Percentiles rank a stretch among this genome's conserved stretches.
These are phyloP conservation scores for Tenthredo livida DNA, from an alignment of 2,888 invertebrate species.

Conservation along the genomic window DNA sequence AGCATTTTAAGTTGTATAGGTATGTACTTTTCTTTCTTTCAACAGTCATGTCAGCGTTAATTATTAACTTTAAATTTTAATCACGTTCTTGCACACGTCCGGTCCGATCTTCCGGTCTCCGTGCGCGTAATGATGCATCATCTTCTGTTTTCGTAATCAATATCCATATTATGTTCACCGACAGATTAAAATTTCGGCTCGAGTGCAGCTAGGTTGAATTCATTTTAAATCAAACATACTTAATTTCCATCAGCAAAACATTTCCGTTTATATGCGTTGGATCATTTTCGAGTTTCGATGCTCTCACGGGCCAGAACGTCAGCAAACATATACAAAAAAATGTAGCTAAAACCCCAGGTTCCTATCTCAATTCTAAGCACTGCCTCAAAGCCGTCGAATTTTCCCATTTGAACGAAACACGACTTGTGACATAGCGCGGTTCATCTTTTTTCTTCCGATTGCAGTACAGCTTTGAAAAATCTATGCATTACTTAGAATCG, in stretches of 20 bases:
- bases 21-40: neutral
- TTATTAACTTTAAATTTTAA: slow-evolving; percentile 56
- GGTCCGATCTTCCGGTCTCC: slow-evolving; percentile 67
- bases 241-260: neutral
- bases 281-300: too few species aligned
- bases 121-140: slow-evolving; percentile 48
- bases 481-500: too few species aligned
- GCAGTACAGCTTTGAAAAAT: too few species aligned
- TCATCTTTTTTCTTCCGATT: too few species aligned
- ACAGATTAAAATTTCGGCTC: neutral
- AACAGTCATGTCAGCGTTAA: neutral
- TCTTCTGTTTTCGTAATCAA: slow-evolving; percentile 32
- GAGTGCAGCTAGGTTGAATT: neutral
- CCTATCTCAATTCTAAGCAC: too few species aligned
- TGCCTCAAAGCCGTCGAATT: too few species aligned
- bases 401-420: too few species aligned
- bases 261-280: neutral
- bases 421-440: too few species aligned
- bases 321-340: too few species aligned
- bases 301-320: too few species aligned
- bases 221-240: neutral
- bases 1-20: neutral
- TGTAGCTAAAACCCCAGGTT: too few species aligned
- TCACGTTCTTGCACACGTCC: slow-evolving; percentile 65
- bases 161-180: neutral